Evolutionary conservation across 2,797 vertebrate genomes (phyloP).

Genomic region (Leuciscus waleckii): DNA sequence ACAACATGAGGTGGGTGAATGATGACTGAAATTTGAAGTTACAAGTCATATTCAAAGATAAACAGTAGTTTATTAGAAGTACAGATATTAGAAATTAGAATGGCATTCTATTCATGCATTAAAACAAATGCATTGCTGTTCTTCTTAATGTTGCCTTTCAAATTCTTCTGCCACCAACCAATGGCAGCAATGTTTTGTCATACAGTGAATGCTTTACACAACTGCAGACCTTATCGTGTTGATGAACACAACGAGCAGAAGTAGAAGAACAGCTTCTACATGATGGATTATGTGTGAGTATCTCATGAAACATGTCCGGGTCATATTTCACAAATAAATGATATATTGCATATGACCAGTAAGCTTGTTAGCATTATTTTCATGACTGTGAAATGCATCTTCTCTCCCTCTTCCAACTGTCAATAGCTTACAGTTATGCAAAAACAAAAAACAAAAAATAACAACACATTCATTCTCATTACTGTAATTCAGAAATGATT

Average conservation of each 20-base stretch:
- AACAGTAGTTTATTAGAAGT: neutral
- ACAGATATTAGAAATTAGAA: neutral
- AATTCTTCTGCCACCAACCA: neutral
- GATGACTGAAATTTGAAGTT: neutral
- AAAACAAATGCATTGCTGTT: neutral
- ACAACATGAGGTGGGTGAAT: neutral
- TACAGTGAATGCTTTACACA: neutral
- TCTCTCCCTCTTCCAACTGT: neutral
- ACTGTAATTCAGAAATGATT: neutral
- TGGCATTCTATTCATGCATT: neutral
- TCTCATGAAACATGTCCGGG: neutral
- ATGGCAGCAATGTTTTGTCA: neutral
- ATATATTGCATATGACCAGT: neutral
- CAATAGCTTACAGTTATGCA: neutral
- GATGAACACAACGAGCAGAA: neutral
- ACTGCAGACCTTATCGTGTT: neutral
- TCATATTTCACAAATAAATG: neutral
- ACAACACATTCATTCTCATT: neutral
- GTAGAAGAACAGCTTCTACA: no score
- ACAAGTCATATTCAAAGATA: neutral
- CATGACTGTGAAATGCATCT: neutral
- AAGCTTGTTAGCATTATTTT: neutral
- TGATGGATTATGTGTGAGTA: neutral
- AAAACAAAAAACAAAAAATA: no score
- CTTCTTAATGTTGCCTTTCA: neutral